Base-by-base conservation (phyloP, 2,113 vertebrate species). In the Patagioenas fasciata region DNA sequence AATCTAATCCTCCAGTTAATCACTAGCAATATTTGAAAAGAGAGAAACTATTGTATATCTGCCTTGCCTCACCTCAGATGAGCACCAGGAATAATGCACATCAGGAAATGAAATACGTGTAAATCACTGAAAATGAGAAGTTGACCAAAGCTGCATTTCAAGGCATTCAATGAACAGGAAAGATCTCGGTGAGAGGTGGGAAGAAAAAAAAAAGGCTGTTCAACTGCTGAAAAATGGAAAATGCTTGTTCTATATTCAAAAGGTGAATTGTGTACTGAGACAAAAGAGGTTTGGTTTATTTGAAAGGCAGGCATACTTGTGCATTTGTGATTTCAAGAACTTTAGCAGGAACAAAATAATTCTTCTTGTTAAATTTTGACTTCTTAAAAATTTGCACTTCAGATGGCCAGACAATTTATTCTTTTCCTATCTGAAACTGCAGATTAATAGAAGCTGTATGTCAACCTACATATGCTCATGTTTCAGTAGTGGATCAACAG, bases 1-100 rank as follows among this genome's bases (percentile, higher is more conserved):
- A 96, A 91, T 79, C 56, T 87, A 95, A 94, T 95, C 88, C 73
- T 92, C 67, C 77, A 80, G 57, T 89, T 94, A 91, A 91, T 96
- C 56, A 47, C 61, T 74, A 75, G 54, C 38, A 71, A 28, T 65
- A 87, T 85, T 84, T 93, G 82, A 73, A 60, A 36, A 91, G 66
- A 89, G 78, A 91, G 56, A 84, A 80, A 42, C 50, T 87, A 57
- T 89, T 92, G 84, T 91, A 13, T 73, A 25, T 65, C 40, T 75
- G 58, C 73, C 38, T 67, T 54, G 51, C 57, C 53, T 85, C 56
- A 16, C 28, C 60, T 84, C 58, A 48, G 85, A 36, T 78, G 70
- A 88, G 80, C 5, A 3, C 31, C 48, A 70, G 65, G 73, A 91
- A 84, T 65, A 80, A 89, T 60, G 54, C 18, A 29, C 70, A 53